Percentiles rank a stretch among this genome's conserved stretches.
These are phyloP conservation scores for Chrysocyon brachyurus DNA, from an alignment of 2,797 vertebrate genomes.

Conservation along the genomic window DNA sequence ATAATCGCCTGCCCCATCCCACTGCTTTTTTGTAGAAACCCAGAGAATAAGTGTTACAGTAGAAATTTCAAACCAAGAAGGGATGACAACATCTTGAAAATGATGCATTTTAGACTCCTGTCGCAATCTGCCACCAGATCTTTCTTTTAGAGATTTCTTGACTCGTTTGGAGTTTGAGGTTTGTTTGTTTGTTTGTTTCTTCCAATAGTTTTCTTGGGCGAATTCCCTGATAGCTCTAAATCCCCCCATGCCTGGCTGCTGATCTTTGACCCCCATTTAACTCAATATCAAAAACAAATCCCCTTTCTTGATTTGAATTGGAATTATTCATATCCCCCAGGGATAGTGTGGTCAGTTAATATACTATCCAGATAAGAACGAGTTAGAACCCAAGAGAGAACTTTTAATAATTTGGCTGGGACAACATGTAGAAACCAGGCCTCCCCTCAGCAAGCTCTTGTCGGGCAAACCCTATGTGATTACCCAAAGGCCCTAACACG, in stretches of 20 bases:
- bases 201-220: background rate
- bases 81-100: background rate
- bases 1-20: background rate
- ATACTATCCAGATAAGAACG: background rate
- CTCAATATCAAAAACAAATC: background rate
- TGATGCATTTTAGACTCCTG: background rate
- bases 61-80: background rate
- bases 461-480: background rate
- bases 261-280: background rate
- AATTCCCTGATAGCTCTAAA: background rate
- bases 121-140: background rate
- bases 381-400: background rate
- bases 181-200: conserved; percentile 4
- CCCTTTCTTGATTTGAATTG: conserved; percentile 19
- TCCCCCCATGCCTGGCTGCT: background rate
- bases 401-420: background rate
- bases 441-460: background rate
- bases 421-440: background rate
- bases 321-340: background rate
- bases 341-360: background rate
- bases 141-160: background rate
- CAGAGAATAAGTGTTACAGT: background rate
- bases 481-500: background rate
- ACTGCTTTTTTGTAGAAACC: background rate
- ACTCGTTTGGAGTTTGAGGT: background rate